Evolutionary conservation across 2,797 vertebrate genomes (phyloP).

Genomic region (Xenopus petersii): DNA sequence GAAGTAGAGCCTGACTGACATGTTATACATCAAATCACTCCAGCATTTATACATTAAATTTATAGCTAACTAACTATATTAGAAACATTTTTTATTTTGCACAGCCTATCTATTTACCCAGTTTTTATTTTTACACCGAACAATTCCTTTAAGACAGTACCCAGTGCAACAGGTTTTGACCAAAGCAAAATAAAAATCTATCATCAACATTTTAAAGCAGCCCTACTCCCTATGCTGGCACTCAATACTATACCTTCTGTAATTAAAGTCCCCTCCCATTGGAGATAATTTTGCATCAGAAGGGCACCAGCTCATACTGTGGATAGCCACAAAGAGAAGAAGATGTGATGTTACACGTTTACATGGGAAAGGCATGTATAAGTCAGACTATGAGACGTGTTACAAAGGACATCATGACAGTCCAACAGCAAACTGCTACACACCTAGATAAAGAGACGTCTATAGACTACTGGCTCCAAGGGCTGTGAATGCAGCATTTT

Average conservation of each 20-base stretch:
- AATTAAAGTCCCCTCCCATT: slow-evolving; percentile 74
- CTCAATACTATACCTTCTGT: slow-evolving; percentile 73
- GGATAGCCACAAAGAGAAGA: slow-evolving; percentile 63
- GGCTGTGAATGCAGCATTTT: too few relatives aligned
- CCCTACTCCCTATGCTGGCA: slow-evolving; percentile 16
- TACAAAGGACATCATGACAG: too few relatives aligned
- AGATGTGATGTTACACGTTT: slow-evolving; percentile 56
- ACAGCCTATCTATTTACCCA: too few relatives aligned
- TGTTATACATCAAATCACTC: too few relatives aligned
- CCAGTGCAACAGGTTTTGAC: not conserved
- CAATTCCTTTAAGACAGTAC: slow-evolving; percentile 5
- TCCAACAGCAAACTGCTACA: too few relatives aligned
- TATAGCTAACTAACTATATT: too few relatives aligned
- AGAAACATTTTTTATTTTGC: too few relatives aligned
- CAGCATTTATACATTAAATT: too few relatives aligned
- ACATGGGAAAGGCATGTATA: slow-evolving; percentile 29
- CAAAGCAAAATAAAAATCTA: slow-evolving; percentile 11
- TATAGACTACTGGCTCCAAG: too few relatives aligned
- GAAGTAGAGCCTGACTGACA: too few relatives aligned
- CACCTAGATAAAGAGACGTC: too few relatives aligned
- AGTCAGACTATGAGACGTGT: not conserved
- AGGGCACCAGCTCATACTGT: slow-evolving; percentile 83
- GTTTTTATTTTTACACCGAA: too few relatives aligned
- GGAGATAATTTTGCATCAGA: slow-evolving; percentile 69
- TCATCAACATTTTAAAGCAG: not conserved